Base-by-base conservation (phyloP, 2,113 vertebrate genomes). In the Syrrhaptes paradoxus region DNA sequence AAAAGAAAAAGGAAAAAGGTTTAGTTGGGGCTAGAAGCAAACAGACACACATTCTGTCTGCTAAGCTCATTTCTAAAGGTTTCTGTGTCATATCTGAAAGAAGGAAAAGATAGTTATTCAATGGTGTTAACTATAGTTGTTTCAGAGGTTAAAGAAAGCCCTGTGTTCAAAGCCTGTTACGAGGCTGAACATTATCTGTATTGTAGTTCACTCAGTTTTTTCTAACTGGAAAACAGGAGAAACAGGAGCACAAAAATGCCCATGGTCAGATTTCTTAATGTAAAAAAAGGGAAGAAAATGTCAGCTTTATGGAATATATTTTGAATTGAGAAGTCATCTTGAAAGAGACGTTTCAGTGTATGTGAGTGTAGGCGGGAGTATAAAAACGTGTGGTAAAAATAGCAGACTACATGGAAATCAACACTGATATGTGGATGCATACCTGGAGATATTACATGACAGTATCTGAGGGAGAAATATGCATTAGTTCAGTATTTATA, bases 301-400 rank as follows among this genome's bases (percentile, higher is more conserved):
- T 63, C 55, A 36, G 51, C 55, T 81, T 89, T 86, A 79, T 88
- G 75, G n/a, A 81, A 71, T 74, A 11, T 83, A 41, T 86, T 93
- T 84, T 97, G 72, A 94, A 86, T 66, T 79, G n/a, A 95, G 78
- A 91, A 93, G 63, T 93, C 85, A 85, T 91, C 82, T 73, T 83
- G 59, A 94, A 95, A 85, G 84, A 89, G 81, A 94, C 85, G 70
- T 93, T 94, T 89, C 55, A 80, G 77, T 89, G n/a, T 70, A 77
- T 58, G 19, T 76, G 78, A 76, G 59, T 80, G 93, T 95, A 93
- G 94, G 93, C 1, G 26, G 75, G 52, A 85, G 51, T 49, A 91
- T 82, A 84, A 95, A 93, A 90, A 77, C 1, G 28, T 34, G 49
- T n/a, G 67, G 76, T 92, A 93, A 96, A 95, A 96, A 96, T 94